Evolutionary conservation across 2,888 invertebrate genomes (phyloP), one percentile per base, ranked within the genome.

Genomic region (Phortica magna): DNA sequence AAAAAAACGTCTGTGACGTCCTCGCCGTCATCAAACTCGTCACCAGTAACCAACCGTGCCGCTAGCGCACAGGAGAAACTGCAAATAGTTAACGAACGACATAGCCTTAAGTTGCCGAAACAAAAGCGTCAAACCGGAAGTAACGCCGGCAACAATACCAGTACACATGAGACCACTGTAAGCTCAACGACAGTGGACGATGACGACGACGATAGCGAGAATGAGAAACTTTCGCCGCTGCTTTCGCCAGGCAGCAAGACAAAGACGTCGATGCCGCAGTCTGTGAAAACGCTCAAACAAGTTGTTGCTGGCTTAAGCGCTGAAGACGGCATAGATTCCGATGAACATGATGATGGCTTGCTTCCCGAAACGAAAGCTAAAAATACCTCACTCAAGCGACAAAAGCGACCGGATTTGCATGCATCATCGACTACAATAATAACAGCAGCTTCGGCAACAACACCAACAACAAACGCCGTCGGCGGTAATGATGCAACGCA

Each of bases 141-240:
- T 74, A 79, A 31, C 31, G 31, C 31, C 31, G 31, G 31, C 31
- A 31, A 75, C 53, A 83, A 81, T 74, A 80, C 73, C 76, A 79
- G 78, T 55, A 19, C 61, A 22, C 22, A 71, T n/a, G 70, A 55
- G 12, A 71, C 19, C 31, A 22, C 5, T 31, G 31, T n/a, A 14
- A 72, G 5, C 19, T 17, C 70, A 6, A 4, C 68, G 0, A 41
- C 68, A 17, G 87, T 84, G 64, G 84, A 84, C 22, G 83, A 85
- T 61, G 87, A 93, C 65, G 96, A 95, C 87, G 95, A 95, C 82
- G 96, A 96, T 89, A 96, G 96, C 89, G 96, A 97, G 91, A 95
- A 95, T 71, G 97, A 97, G 92, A 95, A 96, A 83, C 91, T 96
- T 75, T 96, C 96, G 19, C 97, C 97, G 19, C 92, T 97, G 48